phyloP scores from a whole-genome alignment of 1,140 invertebrate genomes.

The Aphelenchoides avenae region DNA sequence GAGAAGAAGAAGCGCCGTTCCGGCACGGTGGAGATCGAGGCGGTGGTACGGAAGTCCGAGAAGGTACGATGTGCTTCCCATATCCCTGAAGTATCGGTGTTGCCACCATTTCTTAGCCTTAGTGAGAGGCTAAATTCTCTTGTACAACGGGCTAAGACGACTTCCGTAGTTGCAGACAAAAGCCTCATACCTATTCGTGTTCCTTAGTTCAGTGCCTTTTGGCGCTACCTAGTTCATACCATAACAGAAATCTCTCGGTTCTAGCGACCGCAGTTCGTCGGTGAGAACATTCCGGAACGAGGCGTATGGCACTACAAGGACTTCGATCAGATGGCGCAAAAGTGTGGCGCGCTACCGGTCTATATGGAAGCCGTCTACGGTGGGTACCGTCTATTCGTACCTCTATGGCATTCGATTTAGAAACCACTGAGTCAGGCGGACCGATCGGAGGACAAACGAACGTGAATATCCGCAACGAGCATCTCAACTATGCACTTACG shows the following conservation, averaged over 20 bases:
- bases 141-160: too few relatives aligned
- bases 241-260: too few relatives aligned
- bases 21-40: slow-evolving; percentile 61
- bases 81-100: slow-evolving; percentile 4
- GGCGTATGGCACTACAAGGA: slow-evolving; percentile 68
- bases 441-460: slow-evolving; percentile 85
- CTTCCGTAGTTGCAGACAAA: too few relatives aligned
- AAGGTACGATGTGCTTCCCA: slow-evolving; percentile 17
- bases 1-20: not conserved
- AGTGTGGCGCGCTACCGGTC: slow-evolving; percentile 71
- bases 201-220: slow-evolving; percentile 17
- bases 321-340: slow-evolving; percentile 71
- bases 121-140: too few relatives aligned
- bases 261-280: slow-evolving; percentile 70
- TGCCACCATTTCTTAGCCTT: too few relatives aligned
- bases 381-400: slow-evolving; percentile 17
- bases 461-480: slow-evolving; percentile 80
- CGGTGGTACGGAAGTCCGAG: slow-evolving; percentile 48
- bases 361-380: slow-evolving; percentile 71
- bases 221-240: too few relatives aligned
- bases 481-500: slow-evolving; percentile 82
- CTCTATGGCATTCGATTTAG: slow-evolving; percentile 34
- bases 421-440: slow-evolving; percentile 65
- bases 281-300: slow-evolving; percentile 66
- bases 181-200: too few relatives aligned